These are phyloP conservation scores for Cryptomyrus ogoouensis DNA, from an alignment of 2,113 vertebrate genomes.

Conservation along the genomic window DNA sequence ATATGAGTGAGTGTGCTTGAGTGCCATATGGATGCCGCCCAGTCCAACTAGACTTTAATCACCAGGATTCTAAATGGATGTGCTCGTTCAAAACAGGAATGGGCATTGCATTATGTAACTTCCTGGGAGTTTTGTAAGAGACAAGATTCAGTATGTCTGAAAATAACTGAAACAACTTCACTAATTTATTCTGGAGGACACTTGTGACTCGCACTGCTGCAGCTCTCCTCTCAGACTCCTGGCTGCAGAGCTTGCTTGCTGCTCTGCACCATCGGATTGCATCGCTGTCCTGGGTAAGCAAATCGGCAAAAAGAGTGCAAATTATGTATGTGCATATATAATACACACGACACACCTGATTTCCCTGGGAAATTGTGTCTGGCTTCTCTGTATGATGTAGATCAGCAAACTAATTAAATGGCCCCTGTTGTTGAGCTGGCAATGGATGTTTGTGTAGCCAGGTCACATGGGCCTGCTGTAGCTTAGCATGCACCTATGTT, in stretches of 20 bases:
- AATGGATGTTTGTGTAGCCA: background rate
- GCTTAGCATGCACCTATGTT: background rate
- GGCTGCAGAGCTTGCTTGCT: background rate
- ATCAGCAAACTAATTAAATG: constrained; percentile 1
- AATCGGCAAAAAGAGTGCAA: background rate
- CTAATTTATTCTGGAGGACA: background rate
- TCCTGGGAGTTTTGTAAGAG: background rate
- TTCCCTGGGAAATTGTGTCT: constrained; percentile 13
- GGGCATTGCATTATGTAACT: background rate
- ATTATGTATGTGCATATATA: constrained; percentile 7
- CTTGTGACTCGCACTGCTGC: background rate
- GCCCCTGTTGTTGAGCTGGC: background rate
- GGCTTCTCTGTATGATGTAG: background rate
- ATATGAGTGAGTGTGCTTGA: background rate
- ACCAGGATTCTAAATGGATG: background rate
- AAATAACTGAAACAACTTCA: background rate
- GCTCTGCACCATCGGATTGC: background rate
- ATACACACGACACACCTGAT: background rate
- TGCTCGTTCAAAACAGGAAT: background rate
- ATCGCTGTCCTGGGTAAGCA: background rate
- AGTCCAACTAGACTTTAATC: background rate
- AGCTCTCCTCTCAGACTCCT: background rate
- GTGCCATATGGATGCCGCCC: background rate
- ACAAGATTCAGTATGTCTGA: background rate
- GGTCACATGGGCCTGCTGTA: background rate